These are phyloP conservation scores for Semnopithecus entellus DNA, from an alignment of 2,113 vertebrate species.

Conservation along the genomic window DNA sequence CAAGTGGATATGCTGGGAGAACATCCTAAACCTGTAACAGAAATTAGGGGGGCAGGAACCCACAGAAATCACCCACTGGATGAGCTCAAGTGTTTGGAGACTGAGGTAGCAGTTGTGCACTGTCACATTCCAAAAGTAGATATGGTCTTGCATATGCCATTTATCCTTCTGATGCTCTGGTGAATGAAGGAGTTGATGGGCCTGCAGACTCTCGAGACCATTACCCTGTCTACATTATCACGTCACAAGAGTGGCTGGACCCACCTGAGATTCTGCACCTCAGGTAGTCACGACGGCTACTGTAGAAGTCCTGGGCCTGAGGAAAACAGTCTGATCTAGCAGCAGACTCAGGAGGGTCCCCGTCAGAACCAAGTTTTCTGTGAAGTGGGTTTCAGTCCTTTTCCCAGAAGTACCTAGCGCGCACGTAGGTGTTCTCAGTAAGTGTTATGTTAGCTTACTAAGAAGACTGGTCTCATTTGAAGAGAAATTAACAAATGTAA, in stretches of 20 bases:
- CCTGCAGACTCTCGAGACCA: not conserved
- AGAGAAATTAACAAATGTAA: not conserved
- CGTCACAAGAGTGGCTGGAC: no score
- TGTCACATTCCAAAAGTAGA: not conserved
- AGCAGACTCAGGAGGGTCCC: not conserved
- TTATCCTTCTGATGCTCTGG: not conserved
- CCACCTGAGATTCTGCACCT: not conserved
- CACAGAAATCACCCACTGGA: not conserved
- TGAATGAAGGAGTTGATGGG: not conserved
- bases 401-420: not conserved
- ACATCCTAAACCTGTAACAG: not conserved
- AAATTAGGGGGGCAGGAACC: not conserved
- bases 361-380: not conserved
- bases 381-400: not conserved
- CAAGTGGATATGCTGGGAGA: fast-evolving
- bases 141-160: not conserved
- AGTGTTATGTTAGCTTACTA: not conserved
- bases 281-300: not conserved
- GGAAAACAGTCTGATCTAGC: not conserved
- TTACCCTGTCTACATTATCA: no score
- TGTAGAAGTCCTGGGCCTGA: not conserved
- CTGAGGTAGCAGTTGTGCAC: not conserved
- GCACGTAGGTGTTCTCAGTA: not conserved
- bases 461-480: not conserved
- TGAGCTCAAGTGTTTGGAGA: not conserved